These are phyloP conservation scores for Olivierus martensii DNA, from an alignment of 1,140 invertebrate genomes.

Conservation along the genomic window DNA sequence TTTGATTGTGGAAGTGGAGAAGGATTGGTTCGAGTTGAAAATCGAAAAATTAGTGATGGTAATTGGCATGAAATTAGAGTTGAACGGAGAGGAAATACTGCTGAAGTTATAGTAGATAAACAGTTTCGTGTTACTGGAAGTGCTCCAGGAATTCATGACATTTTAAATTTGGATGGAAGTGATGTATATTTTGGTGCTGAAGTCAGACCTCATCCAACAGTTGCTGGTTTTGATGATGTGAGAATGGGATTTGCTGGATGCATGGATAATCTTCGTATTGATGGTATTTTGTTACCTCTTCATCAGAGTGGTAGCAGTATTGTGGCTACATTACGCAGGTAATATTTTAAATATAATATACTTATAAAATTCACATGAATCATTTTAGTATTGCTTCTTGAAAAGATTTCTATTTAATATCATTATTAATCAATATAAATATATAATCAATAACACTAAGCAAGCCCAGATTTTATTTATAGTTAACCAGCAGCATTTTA, in stretches of 20 bases:
- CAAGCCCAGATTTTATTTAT: no score
- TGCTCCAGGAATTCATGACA: slow-evolving; percentile 64
- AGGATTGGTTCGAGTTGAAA: slow-evolving; percentile 60
- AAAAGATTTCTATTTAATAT: no score
- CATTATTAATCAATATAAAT: no score
- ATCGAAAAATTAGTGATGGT: slow-evolving; percentile 64
- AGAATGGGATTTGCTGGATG: slow-evolving; percentile 70
- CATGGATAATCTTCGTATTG: slow-evolving; percentile 72
- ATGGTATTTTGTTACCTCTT: slow-evolving; percentile 56
- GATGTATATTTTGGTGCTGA: slow-evolving; percentile 74
- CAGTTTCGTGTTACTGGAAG: slow-evolving; percentile 58
- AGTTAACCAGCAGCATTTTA: no score
- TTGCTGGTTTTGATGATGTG: slow-evolving; percentile 52
- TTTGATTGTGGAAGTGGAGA: slow-evolving; percentile 86
- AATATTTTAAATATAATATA: no score
- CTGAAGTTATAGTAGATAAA: slow-evolving; percentile 61
- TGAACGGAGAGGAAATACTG: slow-evolving; percentile 61
- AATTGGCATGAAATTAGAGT: slow-evolving; percentile 76
- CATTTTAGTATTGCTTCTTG: no score
- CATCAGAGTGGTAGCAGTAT: slow-evolving; percentile 46
- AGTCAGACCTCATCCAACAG: slow-evolving; percentile 51
- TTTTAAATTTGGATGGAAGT: slow-evolving; percentile 70
- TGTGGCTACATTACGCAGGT: slow-evolving; percentile 36
- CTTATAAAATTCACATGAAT: no score
- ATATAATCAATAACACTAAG: no score